Evolutionary conservation across 2,113 vertebrate species (phyloP), one percentile per base, ranked within the genome.

Genomic region (Recurvirostra avosetta): DNA sequence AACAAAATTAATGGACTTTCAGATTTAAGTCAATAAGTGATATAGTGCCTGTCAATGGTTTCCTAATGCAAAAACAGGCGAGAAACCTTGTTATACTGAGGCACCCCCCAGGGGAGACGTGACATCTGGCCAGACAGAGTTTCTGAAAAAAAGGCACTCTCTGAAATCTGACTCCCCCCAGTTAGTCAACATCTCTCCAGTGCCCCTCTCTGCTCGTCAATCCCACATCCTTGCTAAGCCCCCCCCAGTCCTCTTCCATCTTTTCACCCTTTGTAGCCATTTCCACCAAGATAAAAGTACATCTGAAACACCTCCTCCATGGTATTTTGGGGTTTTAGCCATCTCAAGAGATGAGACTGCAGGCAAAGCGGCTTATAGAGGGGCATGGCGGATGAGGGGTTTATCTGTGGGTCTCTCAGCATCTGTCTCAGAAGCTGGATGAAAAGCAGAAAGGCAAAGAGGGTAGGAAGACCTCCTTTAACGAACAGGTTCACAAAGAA

Each of bases 1-100:
- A 40, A 89, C 45, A 91, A 88, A 86, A 95, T 76, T 29, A 83
- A 92, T 56, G 72, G 30, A 29, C 32, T 36, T 38, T 70, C 83
- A 86, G 89, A 47, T 47, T 34, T 34, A 49, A 84, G 75, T 68
- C 92, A 92, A 1, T 61, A 86, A 88, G 71, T 52, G 86, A 94
- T 59, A 29, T 1, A 77, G 87, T 77, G 77, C 70, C 85, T 91
- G 90, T 89, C 81, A 81, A 67, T 58, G 27, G 59, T 27, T 66
- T 53, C 47, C 70, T 63, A 81, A 61, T 9, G 47, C 41, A 93
- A 80, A 84, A 91, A 4, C 79, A 95, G 65, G 45, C 2, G 1
- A 74, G 68, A 70, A 94, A 70, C 30, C 36, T 56, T 55, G 38
- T 85, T 71, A 26, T 52, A 36, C 34, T 22, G 61, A 89, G 83